phyloP scores from a whole-genome alignment of 2,797 vertebrate species.

The Spizella passerina region DNA sequence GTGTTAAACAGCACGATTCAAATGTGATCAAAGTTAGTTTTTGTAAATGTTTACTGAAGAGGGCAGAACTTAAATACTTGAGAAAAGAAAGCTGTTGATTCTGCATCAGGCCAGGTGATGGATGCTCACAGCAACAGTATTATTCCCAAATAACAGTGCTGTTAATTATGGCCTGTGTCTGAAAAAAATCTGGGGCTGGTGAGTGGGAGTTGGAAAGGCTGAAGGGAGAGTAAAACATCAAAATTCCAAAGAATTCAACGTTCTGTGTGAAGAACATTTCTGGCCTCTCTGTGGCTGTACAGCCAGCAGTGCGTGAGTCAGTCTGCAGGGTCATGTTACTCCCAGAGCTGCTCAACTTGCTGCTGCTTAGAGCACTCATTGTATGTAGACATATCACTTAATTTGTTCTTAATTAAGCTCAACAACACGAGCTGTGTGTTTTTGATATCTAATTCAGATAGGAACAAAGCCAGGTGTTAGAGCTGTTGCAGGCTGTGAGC shows the following conservation, averaged over 20 bases:
- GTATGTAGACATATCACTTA: background rate
- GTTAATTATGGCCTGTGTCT: background rate
- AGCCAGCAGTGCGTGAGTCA: background rate
- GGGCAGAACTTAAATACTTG: background rate
- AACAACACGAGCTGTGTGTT: background rate
- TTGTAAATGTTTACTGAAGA: background rate
- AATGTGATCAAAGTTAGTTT: background rate
- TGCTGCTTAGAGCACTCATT: background rate
- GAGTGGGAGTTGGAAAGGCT: conserved; percentile 18
- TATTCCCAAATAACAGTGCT: background rate
- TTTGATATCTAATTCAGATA: background rate
- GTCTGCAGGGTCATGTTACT: background rate
- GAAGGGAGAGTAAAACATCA: background rate
- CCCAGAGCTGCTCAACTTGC: background rate
- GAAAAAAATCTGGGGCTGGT: background rate
- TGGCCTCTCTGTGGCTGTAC: background rate
- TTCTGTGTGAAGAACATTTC: background rate
- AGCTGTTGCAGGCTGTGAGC: background rate
- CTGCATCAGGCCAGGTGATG: background rate
- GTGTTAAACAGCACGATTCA: rapidly evolving
- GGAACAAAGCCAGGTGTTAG: background rate
- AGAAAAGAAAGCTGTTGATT: background rate
- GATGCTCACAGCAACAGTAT: background rate
- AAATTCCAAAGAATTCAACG: background rate
- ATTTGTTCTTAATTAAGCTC: conserved; percentile 34